A percentile compares a stretch with the other conserved stretches of the same genome.
Evolutionary conservation across 2,797 vertebrate genomes (phyloP).

Genomic region (Scolopax rusticola): DNA sequence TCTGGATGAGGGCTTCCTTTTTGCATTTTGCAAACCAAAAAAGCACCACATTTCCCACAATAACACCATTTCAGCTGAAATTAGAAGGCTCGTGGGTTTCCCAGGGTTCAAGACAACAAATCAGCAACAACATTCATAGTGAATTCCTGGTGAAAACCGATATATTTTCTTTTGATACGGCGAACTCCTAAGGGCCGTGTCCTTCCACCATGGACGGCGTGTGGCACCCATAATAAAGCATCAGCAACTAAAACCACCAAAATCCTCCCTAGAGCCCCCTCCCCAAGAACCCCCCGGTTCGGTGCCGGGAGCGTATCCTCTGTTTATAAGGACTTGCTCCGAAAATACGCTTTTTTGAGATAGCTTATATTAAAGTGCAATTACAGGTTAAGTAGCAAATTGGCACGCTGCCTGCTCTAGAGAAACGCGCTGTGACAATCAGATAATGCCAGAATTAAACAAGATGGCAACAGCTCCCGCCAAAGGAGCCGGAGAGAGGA

Average conservation of each 20-base stretch:
- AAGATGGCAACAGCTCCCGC: constrained; percentile 32
- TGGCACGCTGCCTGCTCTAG: constrained; percentile 58
- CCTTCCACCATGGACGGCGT: background rate
- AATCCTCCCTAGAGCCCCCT: background rate
- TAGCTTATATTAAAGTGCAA: constrained; percentile 66
- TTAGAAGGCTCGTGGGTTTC: background rate
- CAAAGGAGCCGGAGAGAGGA: background rate
- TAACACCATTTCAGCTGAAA: accelerated
- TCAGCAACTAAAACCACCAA: background rate
- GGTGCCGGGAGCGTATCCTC: background rate
- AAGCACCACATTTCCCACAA: background rate
- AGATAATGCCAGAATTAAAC: constrained; percentile 62
- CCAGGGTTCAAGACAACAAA: background rate
- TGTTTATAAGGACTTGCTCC: constrained; percentile 45
- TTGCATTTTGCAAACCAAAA: background rate
- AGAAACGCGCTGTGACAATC: constrained; percentile 63
- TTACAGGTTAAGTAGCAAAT: constrained; percentile 75
- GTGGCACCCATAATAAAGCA: background rate
- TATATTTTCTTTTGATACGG: background rate
- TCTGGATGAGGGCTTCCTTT: background rate
- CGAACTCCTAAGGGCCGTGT: background rate
- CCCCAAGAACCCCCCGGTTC: background rate
- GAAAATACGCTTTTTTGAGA: constrained; percentile 60
- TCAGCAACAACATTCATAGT: background rate
- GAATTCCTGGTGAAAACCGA: background rate